Evolutionary conservation across 2,888 invertebrate genomes (phyloP).

Genomic region (Ferrisia virgata): DNA sequence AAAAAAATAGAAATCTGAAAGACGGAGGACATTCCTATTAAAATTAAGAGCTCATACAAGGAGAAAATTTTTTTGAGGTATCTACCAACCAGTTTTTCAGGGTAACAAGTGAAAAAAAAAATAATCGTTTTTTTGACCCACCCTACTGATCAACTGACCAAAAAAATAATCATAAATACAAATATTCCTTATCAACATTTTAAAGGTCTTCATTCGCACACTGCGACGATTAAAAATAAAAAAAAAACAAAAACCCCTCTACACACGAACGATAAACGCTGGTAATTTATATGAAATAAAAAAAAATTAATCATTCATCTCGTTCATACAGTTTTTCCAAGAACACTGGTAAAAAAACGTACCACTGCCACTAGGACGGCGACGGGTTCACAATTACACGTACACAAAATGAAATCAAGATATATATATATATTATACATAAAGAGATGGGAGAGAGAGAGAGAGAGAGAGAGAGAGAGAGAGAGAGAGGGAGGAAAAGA

Average conservation of each 20-base stretch:
- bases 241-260: not conserved
- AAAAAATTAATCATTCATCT: not conserved
- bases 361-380: not conserved
- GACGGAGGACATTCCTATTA: too few relatives aligned
- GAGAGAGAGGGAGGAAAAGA: not conserved
- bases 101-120: too few relatives aligned
- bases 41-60: too few relatives aligned
- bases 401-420: not conserved
- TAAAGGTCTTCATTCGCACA: not conserved
- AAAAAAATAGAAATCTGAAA: too few relatives aligned
- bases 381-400: not conserved
- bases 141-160: too few relatives aligned
- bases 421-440: too few relatives aligned
- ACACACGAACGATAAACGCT: not conserved
- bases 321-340: not conserved
- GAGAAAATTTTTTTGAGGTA: too few relatives aligned
- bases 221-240: not conserved
- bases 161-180: too few relatives aligned
- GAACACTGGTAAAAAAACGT: not conserved
- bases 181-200: too few relatives aligned
- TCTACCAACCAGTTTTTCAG: too few relatives aligned
- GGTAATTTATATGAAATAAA: not conserved
- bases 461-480: not conserved
- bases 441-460: too few relatives aligned
- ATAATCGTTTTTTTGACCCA: too few relatives aligned